A percentile compares a stretch with the other conserved stretches of the same genome.
phyloP scores from a whole-genome alignment of 2,888 invertebrate genomes.

The Drosophila tanythrix region DNA sequence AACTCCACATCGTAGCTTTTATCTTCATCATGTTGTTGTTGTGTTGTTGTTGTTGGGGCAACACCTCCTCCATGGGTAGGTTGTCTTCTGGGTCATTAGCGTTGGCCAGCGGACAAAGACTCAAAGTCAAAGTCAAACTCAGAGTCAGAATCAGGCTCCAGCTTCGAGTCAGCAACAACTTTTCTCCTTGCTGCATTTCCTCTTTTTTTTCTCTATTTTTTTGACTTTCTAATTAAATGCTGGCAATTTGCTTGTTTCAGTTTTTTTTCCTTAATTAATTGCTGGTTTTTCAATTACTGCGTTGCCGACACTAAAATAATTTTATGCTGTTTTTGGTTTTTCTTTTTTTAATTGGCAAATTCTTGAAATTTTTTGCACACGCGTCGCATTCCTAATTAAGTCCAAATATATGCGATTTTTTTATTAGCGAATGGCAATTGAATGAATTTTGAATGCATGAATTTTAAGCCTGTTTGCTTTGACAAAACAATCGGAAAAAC shows the following conservation, averaged over 20 bases:
- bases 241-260: neutral
- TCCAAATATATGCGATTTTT: neutral
- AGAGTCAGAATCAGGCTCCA: constrained; percentile 4
- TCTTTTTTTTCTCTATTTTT: neutral
- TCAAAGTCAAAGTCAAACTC: constrained; percentile 17
- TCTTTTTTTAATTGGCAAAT: neutral
- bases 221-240: constrained; percentile 34
- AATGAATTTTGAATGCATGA: neutral
- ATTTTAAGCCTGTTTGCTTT: neutral
- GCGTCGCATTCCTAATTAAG: neutral
- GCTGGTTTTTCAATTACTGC: constrained; percentile 2
- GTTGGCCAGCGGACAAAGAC: constrained; percentile 28
- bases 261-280: constrained; percentile 2
- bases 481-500: neutral
- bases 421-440: constrained; percentile 5
- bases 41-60: constrained; percentile 32
- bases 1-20: constrained; percentile 59
- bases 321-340: neutral
- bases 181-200: constrained; percentile 47
- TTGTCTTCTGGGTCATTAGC: constrained; percentile 62
- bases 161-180: constrained; percentile 3
- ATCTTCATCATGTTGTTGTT: constrained; percentile 55
- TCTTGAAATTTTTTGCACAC: neutral
- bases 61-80: constrained; percentile 55
- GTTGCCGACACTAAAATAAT: neutral